Base-by-base conservation (phyloP, 2,888 invertebrate genomes). In the Toxonevra muliebris region DNA sequence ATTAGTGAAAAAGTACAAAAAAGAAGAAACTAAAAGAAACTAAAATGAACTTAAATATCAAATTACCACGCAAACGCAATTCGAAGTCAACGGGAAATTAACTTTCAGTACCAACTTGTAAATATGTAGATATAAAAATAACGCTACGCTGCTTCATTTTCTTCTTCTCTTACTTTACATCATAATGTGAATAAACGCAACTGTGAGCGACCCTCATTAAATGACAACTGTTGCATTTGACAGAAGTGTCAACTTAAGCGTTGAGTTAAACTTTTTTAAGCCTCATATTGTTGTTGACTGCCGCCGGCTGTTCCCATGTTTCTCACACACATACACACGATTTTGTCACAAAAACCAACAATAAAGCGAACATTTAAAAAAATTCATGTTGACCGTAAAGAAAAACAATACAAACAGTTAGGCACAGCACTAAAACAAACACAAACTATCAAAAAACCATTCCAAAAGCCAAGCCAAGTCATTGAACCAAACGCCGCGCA, bases 361-460 rank as follows among this genome's bases (percentile, higher is more conserved):
- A 65, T 53, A 52, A 61, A 45, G 53, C 59, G 66, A 50, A 15
- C 17, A 59, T 54, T 45, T 45, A 55, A 62, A 58, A n/a, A 60
- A 66, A 64, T 50, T 63, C 66, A 66, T 69, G 69, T 66, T 69
- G 40, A 60, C 41, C 42, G 48, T 61, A 55, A 60, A 69, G 66
- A 67, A 67, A 55, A 69, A 69, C 69, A 67, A 67, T 64, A 45
- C 63, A 63, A 60, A 69, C 69, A 57, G 67, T 69, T 69, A 69
- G 60, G 57, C 63, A 61, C 64, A 66, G 57, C 52, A 63, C 55
- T 58, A 67, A 4, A 54, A 50, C 30, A 30, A 30, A 30, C 30
- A 57, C 60, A 45, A 20, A 60, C n/a, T 1, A 13, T 17, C n/a
- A 53, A 60, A 50, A 65, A 53, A 60, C 30, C 43, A 68, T 17